Evolutionary conservation across 2,797 vertebrate species (phyloP).

Genomic region (Enteromius viviparus): DNA sequence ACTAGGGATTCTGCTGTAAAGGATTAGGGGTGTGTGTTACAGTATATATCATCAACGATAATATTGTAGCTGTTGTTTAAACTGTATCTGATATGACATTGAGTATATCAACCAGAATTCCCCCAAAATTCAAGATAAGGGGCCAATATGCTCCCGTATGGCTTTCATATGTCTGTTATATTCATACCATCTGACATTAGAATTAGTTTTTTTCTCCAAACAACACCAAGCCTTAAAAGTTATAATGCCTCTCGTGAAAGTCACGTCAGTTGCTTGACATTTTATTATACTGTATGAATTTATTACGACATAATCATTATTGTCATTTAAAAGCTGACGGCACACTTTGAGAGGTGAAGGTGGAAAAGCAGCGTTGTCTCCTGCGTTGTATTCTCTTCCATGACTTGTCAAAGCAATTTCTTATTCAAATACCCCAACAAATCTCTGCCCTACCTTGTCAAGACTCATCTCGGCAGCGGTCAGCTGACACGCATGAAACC

Average conservation of each 20-base stretch:
- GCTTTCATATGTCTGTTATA: too few species aligned
- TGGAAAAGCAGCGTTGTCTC: conserved; percentile 31
- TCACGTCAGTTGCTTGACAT: not conserved
- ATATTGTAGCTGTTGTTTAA: too few species aligned
- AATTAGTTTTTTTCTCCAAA: too few species aligned
- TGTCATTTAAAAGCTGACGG: conserved; percentile 24
- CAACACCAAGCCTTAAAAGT: not conserved
- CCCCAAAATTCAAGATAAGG: too few species aligned
- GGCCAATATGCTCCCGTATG: too few species aligned
- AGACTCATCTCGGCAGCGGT: conserved; percentile 19
- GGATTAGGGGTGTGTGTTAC: too few species aligned
- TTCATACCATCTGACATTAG: too few species aligned
- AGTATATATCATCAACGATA: too few species aligned
- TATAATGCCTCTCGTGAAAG: not conserved
- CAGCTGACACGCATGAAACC: conserved; percentile 27
- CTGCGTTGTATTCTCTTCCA: conserved; percentile 26
- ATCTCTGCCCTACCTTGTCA: conserved; percentile 36
- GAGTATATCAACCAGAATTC: too few species aligned
- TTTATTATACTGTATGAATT: not conserved
- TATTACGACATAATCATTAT: not conserved
- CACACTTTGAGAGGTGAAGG: conserved; percentile 13
- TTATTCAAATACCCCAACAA: conserved; percentile 19
- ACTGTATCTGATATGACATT: too few species aligned
- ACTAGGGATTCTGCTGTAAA: not conserved
- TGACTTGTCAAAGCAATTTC: conserved; percentile 20